Base-by-base conservation (phyloP, 2,113 vertebrate genomes). In the Entosphenus tridentatus region DNA sequence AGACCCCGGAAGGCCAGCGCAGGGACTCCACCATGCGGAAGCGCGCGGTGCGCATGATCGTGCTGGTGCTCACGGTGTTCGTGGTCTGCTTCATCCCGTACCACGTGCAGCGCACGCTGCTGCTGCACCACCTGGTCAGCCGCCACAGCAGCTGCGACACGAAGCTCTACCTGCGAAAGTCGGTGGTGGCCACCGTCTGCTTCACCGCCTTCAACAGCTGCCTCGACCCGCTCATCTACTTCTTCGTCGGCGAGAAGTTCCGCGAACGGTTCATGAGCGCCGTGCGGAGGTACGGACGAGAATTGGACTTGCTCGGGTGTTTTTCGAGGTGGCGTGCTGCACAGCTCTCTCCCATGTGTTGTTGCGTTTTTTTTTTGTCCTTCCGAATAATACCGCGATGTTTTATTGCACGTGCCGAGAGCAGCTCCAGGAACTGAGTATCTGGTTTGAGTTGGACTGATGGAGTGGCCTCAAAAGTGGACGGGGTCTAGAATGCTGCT, bases 171-270 rank as follows among this genome's bases (percentile, higher is more conserved):
- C 84, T 95, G 76, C 91, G 95, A 77, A 98, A 96, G 73, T 84
- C 78, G 0, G 91, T 96, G 0, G 85, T 96, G 54, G 78, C 96
- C 72, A 95, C 88, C 0, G 80, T 95, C 67, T 85, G 85, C 68
- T 79, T 96, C 71, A 90, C 92, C 0, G 89, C 91, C 1, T 73
- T 86, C 75, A 97, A 97, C 72, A 89, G 86, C 18, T 97, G 91
- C 77, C 92, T 96, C 11, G 89, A 96, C 70, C 93, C 93, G 0
- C 75, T 97, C 67, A 81, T 97, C 10, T 97, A 96, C 68, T 96
- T 95, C 76, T 96, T 96, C 77, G 91, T 91, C 0, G 89, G 91
- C 1, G 87, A 85, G 6, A 86, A 85, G 72, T 96, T 96, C 75
- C 82, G 88, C 39, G 80, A 72, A 72, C 85, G 84, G 3, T 72